Base-by-base conservation (phyloP, 92 coral and sea anemone genomes). In the Metridium senile region DNA sequence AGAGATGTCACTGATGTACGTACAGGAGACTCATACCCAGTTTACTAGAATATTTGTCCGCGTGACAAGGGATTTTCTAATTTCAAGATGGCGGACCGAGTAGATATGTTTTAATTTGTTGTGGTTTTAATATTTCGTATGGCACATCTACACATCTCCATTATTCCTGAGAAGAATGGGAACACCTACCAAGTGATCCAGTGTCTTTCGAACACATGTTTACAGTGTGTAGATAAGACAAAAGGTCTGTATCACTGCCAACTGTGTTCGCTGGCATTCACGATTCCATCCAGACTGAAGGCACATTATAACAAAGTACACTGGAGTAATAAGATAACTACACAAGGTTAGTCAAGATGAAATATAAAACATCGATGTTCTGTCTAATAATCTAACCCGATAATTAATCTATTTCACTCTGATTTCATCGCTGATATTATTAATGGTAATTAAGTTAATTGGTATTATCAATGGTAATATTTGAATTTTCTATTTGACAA, bases 281-380 rank as follows among this genome's bases (percentile, higher is more conserved):
- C 33, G 4, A 51, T 68, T 68, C 83, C 69, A 30, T 78, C 83
- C 53, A 65, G 83, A 2, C 35, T 68, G 52, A 78, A 78, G 46
- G 74, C 45, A 7, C 82, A 76, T 58, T 76, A 62, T 31, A 76
- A 76, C n/a, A 75, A 75, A 34, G 80, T 75, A 0, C 80, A 75
- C 32, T 75, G 73, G 58, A 54, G 29, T 11, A 31, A 76, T 35
- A 27, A 70, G 25, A 76, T 76, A 16, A 27, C 69, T 4, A 33
- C 20, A 6, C 69, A 63, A 63, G 69, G 69, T 63, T 27, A 63
- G 69, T 63, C 9, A 3, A 8, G 61, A 54, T n/a, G n/a, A n/a
- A n/a, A n/a, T n/a, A n/a, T n/a, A n/a, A n/a, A n/a, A n/a, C n/a
- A n/a, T n/a, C n/a, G n/a, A n/a, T n/a, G n/a, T n/a, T n/a, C n/a